Evolutionary conservation across 2,888 invertebrate species (phyloP).

Genomic region (Thymelicus sylvestris): DNA sequence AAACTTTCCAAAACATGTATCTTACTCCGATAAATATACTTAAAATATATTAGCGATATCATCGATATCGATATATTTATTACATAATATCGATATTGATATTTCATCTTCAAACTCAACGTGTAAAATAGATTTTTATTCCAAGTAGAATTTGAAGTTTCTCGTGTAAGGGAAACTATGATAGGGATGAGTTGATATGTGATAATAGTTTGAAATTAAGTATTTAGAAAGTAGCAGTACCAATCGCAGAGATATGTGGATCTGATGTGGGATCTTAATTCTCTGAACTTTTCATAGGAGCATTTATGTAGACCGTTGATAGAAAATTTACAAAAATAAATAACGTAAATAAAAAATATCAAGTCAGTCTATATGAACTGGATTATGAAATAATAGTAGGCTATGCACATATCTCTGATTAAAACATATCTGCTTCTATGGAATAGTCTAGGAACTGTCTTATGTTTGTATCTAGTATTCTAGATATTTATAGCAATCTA

Average conservation of each 20-base stretch:
- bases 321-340: slow-evolving; percentile 27
- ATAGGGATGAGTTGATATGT: slow-evolving; percentile 67
- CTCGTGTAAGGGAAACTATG: slow-evolving; percentile 24
- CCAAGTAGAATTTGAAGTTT: slow-evolving; percentile 31
- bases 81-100: slow-evolving; percentile 8
- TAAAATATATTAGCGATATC: slow-evolving; percentile 1
- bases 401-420: slow-evolving; percentile 60
- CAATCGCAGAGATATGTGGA: slow-evolving; percentile 41
- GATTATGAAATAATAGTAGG: slow-evolving; percentile 27
- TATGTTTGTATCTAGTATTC: slow-evolving; percentile 42
- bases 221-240: slow-evolving; percentile 40
- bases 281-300: slow-evolving; percentile 68
- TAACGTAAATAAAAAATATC: slow-evolving; percentile 28
- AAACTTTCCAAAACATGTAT: slow-evolving; percentile 11
- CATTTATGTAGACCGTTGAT: slow-evolving; percentile 60
- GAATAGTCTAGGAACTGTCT: slow-evolving; percentile 48
- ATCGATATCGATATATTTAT: neutral
- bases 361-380: slow-evolving; percentile 20
- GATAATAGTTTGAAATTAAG: slow-evolving; percentile 73
- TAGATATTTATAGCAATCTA: slow-evolving; percentile 45
- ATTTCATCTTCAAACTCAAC: slow-evolving; percentile 22
- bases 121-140: slow-evolving; percentile 33
- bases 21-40: slow-evolving; percentile 19
- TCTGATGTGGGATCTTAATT: slow-evolving; percentile 57
- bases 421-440: slow-evolving; percentile 80